A percentile compares a stretch with the other conserved stretches of the same genome.
These are phyloP conservation scores for Ceratina australensis DNA, from an alignment of 1,140 invertebrate genomes.

Conservation along the genomic window DNA sequence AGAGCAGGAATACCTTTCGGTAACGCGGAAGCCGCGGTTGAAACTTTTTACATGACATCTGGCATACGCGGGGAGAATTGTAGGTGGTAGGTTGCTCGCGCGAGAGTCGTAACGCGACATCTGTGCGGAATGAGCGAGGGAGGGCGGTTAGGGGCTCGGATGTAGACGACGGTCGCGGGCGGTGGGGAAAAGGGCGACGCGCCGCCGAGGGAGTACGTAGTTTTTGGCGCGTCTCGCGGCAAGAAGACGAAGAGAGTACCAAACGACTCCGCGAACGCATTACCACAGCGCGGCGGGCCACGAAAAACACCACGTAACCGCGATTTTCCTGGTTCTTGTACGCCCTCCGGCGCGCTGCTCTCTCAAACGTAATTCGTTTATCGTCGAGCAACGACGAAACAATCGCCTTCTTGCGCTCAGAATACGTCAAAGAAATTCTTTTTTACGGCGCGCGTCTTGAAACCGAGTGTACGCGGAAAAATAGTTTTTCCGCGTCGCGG, in stretches of 20 bases:
- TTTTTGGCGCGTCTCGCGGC: constrained; percentile 56
- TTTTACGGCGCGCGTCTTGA: not conserved
- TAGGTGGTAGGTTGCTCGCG: constrained; percentile 48
- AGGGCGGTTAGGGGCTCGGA: constrained; percentile 1
- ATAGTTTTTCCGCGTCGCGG: not conserved
- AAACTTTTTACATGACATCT: constrained; percentile 67
- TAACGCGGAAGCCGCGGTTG: constrained; percentile 3
- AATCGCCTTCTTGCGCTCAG: not conserved
- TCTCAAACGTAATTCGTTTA: constrained; percentile 12
- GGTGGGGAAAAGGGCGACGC: not conserved
- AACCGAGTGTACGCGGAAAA: not conserved
- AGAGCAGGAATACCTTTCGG: not conserved
- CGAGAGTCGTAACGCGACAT: constrained; percentile 68
- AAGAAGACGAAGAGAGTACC: constrained; percentile 61
- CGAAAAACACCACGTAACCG: too few species aligned
- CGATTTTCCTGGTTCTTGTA: constrained; percentile 13
- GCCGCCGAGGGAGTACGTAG: constrained; percentile 20
- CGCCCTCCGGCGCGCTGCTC: not conserved
- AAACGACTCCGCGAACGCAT: constrained; percentile 62
- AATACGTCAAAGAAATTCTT: not conserved
- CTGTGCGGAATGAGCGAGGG: constrained; percentile 55
- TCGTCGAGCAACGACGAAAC: constrained; percentile 1
- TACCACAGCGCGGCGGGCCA: constrained; percentile 59
- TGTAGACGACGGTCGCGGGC: not conserved
- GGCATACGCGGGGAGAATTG: constrained; percentile 48